Evolutionary conservation across 2,888 invertebrate genomes (phyloP), one percentile per base, ranked within the genome.

Genomic region (Chydorus sphaericus): DNA sequence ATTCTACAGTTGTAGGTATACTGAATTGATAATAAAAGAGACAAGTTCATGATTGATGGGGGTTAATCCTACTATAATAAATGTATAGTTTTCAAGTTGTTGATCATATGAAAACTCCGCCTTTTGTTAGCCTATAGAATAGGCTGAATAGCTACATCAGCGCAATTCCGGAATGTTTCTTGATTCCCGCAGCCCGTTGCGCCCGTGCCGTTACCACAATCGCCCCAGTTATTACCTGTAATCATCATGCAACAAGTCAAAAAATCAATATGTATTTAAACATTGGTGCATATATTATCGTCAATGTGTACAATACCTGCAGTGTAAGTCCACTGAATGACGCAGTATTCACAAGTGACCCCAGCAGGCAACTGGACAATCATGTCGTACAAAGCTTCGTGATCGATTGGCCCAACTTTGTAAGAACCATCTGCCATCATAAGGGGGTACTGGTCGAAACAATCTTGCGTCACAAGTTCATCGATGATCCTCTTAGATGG

Each of bases 291-390:
- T n/a, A n/a, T n/a, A n/a, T n/a, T n/a, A n/a, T n/a, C n/a, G n/a
- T 4, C 20, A 16, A 30, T 20, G 4, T 31, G 4, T 6, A 50
- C 29, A 3, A 10, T 63, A 66, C 74, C 77, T 20, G 70, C 67
- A 2, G 64, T 64, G 60, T 76, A 78, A 31, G 72, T 71, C 78
- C 78, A 78, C 56, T 76, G 72, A 2, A 79, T 62, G 1, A 76
- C 74, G 62, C 78, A 77, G 44, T 74, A 74, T 0, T 71, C 60
- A 62, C 77, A 78, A 14, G 63, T 69, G n/a, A 77, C 50, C 2
- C 65, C 67, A 3, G 62, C 26, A 0, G 78, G 78, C 11, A 77
- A 65, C 31, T 61, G 60, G 3, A 73, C 61, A 3, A 58, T 48
- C 3, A 69, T 60, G 14, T 59, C 55, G 54, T 65, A 64, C n/a